phyloP scores from a whole-genome alignment of 1,140 invertebrate genomes.

The Drosophila sp. region DNA sequence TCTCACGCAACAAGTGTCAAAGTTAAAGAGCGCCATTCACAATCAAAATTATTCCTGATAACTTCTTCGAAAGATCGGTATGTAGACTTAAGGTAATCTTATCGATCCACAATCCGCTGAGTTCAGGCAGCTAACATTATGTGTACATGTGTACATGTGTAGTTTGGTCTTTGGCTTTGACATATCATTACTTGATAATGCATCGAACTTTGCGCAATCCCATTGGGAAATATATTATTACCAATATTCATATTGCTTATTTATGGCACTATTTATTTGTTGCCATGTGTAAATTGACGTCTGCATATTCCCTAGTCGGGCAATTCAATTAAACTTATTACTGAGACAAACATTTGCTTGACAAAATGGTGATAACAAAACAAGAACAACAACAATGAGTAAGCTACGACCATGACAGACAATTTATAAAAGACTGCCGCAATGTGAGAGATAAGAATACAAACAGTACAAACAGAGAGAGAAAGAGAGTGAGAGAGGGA shows the following conservation, averaged over 20 bases:
- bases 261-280: conserved; percentile 30
- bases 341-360: conserved; percentile 28
- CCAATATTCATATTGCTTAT: conserved; percentile 15
- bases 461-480: not conserved
- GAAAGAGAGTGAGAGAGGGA: not conserved
- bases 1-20: conserved; percentile 40
- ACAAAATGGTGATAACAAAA: conserved; percentile 37
- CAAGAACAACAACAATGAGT: conserved; percentile 23
- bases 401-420: conserved; percentile 39
- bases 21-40: not conserved
- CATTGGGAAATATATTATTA: conserved; percentile 27
- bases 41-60: not conserved
- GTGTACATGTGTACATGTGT: conserved; percentile 15
- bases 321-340: conserved; percentile 65
- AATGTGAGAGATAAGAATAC: not conserved
- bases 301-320: conserved; percentile 35
- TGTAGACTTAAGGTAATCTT: conserved; percentile 32
- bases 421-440: conserved; percentile 22
- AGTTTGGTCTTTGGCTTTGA: conserved; percentile 8
- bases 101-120: conserved; percentile 15
- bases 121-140: conserved; percentile 2
- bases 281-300: conserved; percentile 43
- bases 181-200: conserved; percentile 13
- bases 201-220: conserved; percentile 29
- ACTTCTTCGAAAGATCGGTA: not conserved